Evolutionary conservation across 2,113 vertebrate species (phyloP).

Genomic region (Coptodon bakossiorum): DNA sequence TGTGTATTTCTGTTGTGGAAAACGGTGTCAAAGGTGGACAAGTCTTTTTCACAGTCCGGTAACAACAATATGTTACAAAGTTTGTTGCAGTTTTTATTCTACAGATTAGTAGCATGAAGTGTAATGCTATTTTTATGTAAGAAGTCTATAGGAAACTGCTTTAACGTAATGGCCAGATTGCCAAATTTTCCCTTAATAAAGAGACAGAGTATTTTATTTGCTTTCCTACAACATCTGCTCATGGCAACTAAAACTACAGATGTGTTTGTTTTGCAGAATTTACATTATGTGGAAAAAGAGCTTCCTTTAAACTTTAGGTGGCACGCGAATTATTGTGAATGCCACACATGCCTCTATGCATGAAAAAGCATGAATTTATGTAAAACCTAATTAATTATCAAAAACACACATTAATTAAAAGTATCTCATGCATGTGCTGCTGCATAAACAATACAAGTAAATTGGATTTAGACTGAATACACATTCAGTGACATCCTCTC

Average conservation of each 20-base stretch:
- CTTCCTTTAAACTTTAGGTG: not conserved
- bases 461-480: not conserved
- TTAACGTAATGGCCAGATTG: not conserved
- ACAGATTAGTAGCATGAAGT: not conserved
- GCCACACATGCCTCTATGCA: not conserved
- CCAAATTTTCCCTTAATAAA: not conserved
- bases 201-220: not conserved
- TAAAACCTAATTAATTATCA: not conserved
- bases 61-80: not conserved
- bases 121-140: not conserved
- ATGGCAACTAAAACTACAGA: not conserved
- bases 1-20: not conserved
- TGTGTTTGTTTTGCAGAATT: not conserved
- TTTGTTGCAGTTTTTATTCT: not conserved
- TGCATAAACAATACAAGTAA: not conserved
- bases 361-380: not conserved
- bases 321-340: not conserved
- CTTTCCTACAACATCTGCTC: not conserved
- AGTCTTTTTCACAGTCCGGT: not conserved
- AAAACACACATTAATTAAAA: not conserved
- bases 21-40: not conserved
- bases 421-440: not conserved
- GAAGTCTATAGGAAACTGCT: not conserved
- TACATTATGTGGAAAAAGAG: not conserved
- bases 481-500: not conserved